Evolutionary conservation across 2,113 vertebrate genomes (phyloP).

Genomic region (Sinocyclocheilus anophthalmus): DNA sequence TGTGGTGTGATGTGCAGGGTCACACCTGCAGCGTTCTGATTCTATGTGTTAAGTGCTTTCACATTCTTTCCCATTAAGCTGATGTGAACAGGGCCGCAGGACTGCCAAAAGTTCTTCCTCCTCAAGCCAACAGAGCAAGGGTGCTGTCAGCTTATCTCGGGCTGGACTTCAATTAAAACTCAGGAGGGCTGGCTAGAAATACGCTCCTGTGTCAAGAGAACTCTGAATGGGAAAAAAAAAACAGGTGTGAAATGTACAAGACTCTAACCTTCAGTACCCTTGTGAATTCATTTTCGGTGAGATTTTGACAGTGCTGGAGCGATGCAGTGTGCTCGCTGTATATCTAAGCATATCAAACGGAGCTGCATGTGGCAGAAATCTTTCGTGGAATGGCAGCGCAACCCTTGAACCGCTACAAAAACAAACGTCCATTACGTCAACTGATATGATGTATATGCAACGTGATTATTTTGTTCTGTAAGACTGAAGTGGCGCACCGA

Average conservation of each 20-base stretch:
- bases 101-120: constrained; percentile 80
- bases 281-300: constrained; percentile 41
- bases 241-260: constrained; percentile 40
- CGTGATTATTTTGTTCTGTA: constrained; percentile 25
- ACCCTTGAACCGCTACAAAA: constrained; percentile 39
- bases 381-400: constrained; percentile 17
- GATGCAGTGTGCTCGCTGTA: constrained; percentile 32
- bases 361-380: constrained; percentile 38
- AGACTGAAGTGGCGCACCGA: not conserved
- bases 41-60: constrained; percentile 91
- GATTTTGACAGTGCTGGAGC: constrained; percentile 46
- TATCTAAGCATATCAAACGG: constrained; percentile 44
- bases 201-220: constrained; percentile 19
- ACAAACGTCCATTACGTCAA: constrained; percentile 47
- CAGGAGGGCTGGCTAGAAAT: constrained; percentile 59
- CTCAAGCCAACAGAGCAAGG: constrained; percentile 78
- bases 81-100: constrained; percentile 71
- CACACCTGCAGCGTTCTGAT: constrained; percentile 63
- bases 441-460: constrained; percentile 47
- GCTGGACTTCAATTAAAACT: constrained; percentile 70
- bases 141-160: constrained; percentile 69
- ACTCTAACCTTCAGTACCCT: constrained; percentile 45
- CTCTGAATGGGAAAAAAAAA: constrained; percentile 25
- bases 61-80: constrained; percentile 94
- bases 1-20: constrained; percentile 75